These are phyloP conservation scores for Drosophila truncata DNA, from an alignment of 1,140 invertebrate species.

Conservation along the genomic window DNA sequence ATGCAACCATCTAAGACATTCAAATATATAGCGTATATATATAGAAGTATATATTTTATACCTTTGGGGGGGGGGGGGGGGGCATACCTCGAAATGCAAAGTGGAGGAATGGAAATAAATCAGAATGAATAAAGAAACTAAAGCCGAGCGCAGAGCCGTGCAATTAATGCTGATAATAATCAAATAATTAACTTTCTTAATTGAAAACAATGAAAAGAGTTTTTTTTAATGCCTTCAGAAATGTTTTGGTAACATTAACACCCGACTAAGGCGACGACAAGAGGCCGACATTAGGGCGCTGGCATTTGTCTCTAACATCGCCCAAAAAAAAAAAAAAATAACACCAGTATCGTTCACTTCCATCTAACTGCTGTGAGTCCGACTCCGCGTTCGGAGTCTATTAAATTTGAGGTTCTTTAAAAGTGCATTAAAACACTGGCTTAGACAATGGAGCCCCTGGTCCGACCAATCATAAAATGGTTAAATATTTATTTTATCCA, in stretches of 20 bases:
- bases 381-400: slow-evolving; percentile 44
- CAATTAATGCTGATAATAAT: slow-evolving; percentile 81
- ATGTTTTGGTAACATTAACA: slow-evolving; percentile 83
- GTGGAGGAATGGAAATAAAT: slow-evolving; percentile 50
- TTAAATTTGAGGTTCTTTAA: slow-evolving; percentile 78
- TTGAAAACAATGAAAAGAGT: slow-evolving; percentile 82
- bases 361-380: slow-evolving; percentile 28
- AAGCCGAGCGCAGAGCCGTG: slow-evolving; percentile 31
- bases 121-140: slow-evolving; percentile 52
- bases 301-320: slow-evolving; percentile 39
- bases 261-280: slow-evolving; percentile 42
- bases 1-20: slow-evolving; percentile 48
- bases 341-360: slow-evolving; percentile 16
- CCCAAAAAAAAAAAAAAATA: background rate
- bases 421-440: slow-evolving; percentile 73
- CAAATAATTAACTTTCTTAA: slow-evolving; percentile 84
- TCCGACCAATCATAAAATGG: slow-evolving; percentile 67
- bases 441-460: slow-evolving; percentile 27
- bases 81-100: slow-evolving; percentile 34
- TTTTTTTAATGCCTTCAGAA: slow-evolving; percentile 52
- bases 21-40: slow-evolving; percentile 53
- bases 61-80: too few relatives aligned
- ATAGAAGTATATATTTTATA: slow-evolving; percentile 23
- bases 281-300: slow-evolving; percentile 36
- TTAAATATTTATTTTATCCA: slow-evolving; percentile 79